phyloP scores from a whole-genome alignment of 2,113 vertebrate genomes.

The Xenopus laevis region DNA sequence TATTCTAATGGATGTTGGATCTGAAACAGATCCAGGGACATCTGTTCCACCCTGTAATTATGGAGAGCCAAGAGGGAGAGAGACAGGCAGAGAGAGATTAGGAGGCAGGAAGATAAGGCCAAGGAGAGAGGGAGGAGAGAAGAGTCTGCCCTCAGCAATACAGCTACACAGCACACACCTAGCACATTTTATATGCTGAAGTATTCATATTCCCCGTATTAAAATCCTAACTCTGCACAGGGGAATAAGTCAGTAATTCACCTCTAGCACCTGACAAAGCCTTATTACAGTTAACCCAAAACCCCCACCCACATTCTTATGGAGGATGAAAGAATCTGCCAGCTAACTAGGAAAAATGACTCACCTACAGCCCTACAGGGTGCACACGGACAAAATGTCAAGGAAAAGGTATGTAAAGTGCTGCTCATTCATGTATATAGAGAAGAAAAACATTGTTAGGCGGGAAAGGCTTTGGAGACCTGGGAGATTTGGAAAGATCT shows the following conservation, averaged over 20 bases:
- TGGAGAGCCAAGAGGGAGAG: slow-evolving; percentile 43
- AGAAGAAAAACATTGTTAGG: background rate
- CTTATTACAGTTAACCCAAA: too few relatives aligned
- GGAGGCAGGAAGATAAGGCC: slow-evolving; percentile 44
- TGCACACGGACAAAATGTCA: too few relatives aligned
- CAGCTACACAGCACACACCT: slow-evolving; percentile 24
- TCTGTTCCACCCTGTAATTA: slow-evolving; percentile 42
- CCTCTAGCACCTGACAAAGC: background rate
- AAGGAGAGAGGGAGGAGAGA: slow-evolving; percentile 44
- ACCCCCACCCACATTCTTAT: too few relatives aligned
- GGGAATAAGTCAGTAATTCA: too few relatives aligned
- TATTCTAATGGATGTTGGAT: slow-evolving; percentile 46
- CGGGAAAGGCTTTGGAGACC: background rate
- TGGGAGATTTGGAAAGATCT: slow-evolving; percentile 6
- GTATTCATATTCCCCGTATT: too few relatives aligned
- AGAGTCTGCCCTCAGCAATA: slow-evolving; percentile 33
- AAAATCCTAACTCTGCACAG: too few relatives aligned
- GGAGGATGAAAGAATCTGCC: too few relatives aligned
- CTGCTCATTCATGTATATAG: too few relatives aligned
- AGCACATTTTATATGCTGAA: slow-evolving; percentile 15
- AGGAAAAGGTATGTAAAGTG: too few relatives aligned
- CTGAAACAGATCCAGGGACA: slow-evolving; percentile 46
- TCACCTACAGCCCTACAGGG: too few relatives aligned
- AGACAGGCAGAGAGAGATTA: slow-evolving; percentile 35
- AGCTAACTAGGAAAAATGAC: too few relatives aligned